Conservation (phyloP, 2,113 vertebrate genomes). For the Gorsachius goisagi region DNA sequence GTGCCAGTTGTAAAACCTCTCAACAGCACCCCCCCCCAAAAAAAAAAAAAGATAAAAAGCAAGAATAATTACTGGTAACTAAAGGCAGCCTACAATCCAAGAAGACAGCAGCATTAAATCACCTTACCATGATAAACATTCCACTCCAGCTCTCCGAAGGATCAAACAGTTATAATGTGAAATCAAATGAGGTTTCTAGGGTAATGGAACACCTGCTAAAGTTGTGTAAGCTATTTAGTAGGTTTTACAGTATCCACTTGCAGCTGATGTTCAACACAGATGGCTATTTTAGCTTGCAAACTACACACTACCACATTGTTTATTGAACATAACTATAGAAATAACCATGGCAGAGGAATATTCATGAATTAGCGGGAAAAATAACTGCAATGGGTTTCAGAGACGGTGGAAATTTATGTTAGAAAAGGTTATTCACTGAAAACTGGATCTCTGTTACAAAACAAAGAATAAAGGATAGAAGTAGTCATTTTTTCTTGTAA, state of each 20-base stretch:
- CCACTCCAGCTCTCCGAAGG: slow-evolving; percentile 70
- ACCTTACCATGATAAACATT: slow-evolving; percentile 74
- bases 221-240: slow-evolving; percentile 55
- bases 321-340: slow-evolving; percentile 65
- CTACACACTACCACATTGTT: slow-evolving; percentile 57
- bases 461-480: slow-evolving; percentile 59
- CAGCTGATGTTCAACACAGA: slow-evolving; percentile 62
- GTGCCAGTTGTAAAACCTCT: slow-evolving; percentile 73
- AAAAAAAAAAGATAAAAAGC: slow-evolving; percentile 18
- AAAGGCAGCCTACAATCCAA: slow-evolving; percentile 64
- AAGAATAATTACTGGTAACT: slow-evolving; percentile 64
- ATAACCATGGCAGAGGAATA: slow-evolving; percentile 59
- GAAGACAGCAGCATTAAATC: slow-evolving; percentile 66
- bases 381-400: slow-evolving; percentile 35
- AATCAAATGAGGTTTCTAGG: slow-evolving; percentile 71
- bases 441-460: slow-evolving; percentile 58
- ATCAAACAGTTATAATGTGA: slow-evolving; percentile 73
- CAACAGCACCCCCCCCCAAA: slow-evolving; percentile 57
- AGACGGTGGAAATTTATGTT: slow-evolving; percentile 23
- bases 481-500: slow-evolving; percentile 64
- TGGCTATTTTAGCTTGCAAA: slow-evolving; percentile 61
- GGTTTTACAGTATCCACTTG: slow-evolving; percentile 69
- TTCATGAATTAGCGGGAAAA: slow-evolving; percentile 58
- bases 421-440: slow-evolving; percentile 46
- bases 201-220: slow-evolving; percentile 71